phyloP scores from a whole-genome alignment of 2,888 invertebrate species.

The Phyllotreta cruciferae region DNA sequence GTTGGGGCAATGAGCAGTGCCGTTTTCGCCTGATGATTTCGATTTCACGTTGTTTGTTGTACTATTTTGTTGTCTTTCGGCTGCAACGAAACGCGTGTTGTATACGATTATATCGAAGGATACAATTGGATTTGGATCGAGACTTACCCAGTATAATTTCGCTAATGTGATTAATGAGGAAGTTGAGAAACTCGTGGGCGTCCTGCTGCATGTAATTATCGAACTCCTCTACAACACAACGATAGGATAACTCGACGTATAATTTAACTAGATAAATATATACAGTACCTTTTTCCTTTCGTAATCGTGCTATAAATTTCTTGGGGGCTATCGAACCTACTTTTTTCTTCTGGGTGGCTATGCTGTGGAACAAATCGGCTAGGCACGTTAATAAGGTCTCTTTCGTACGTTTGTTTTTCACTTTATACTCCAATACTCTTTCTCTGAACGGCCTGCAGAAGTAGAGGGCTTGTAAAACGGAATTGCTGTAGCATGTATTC shows the following conservation, averaged over 20 bases:
- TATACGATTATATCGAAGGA: conserved; percentile 2
- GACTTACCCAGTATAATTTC: conserved; percentile 92
- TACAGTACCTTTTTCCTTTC: conserved; percentile 92
- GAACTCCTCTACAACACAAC: conserved; percentile 86
- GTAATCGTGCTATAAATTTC: conserved; percentile 96
- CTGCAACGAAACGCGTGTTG: conserved; percentile 60
- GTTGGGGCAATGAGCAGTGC: conserved; percentile 64
- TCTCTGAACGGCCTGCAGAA: conserved; percentile 99
- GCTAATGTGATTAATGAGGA: conserved; percentile 97
- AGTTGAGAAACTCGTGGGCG: conserved; percentile 99
- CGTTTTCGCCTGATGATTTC: conserved; percentile 65
- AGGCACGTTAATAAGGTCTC: conserved; percentile 97
- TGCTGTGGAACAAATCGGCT: conserved; percentile 98
- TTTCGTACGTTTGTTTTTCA: conserved; percentile 92
- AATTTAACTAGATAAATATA: conserved; percentile 9
- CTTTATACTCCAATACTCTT: conserved; percentile 97
- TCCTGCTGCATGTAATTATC: conserved; percentile 99
- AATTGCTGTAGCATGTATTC: conserved; percentile 99
- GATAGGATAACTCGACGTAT: conserved; percentile 15
- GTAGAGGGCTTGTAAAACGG: conserved; percentile 98
- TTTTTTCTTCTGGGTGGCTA: conserved; percentile 99
- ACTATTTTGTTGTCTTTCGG: conserved; percentile 78
- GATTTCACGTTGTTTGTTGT: conserved; percentile 63
- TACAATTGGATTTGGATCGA: background rate
- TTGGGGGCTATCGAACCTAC: conserved; percentile 99